Conservation (phyloP, 2,113 vertebrate genomes). For the Setophaga coronata region DNA sequence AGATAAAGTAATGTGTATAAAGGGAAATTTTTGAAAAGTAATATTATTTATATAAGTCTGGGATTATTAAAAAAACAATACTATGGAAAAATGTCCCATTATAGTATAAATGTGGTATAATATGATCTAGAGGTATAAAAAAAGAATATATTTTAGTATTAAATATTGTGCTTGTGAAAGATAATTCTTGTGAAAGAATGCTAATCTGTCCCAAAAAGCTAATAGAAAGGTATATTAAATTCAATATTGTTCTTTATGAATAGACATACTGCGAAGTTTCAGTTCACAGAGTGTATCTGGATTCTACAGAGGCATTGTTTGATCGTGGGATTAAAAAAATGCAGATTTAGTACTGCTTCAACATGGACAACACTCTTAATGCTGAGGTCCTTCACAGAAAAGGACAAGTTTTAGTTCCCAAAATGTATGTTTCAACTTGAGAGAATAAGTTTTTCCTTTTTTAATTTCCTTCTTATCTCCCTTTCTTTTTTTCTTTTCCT, state of each 20-base stretch:
- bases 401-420: neutral
- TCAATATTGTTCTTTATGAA: neutral
- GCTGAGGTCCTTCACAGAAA: neutral
- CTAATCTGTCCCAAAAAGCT: neutral
- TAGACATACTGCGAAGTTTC: neutral
- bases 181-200: neutral
- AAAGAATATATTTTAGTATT: neutral
- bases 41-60: neutral
- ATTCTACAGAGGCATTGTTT: neutral
- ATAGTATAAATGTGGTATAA: neutral
- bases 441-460: neutral
- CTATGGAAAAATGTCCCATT: neutral
- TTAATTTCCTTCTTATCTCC: neutral
- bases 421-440: neutral
- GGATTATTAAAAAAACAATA: neutral
- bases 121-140: neutral
- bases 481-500: neutral
- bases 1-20: neutral
- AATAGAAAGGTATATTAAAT: neutral
- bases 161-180: neutral
- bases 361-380: neutral
- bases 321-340: neutral
- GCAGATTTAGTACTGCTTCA: neutral
- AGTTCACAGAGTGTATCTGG: neutral
- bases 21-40: neutral